A percentile compares a stretch with the other conserved stretches of the same genome.
Evolutionary conservation across 92 coral and sea anemone genomes (phyloP).

Genomic region (Desmophyllum pertusum): DNA sequence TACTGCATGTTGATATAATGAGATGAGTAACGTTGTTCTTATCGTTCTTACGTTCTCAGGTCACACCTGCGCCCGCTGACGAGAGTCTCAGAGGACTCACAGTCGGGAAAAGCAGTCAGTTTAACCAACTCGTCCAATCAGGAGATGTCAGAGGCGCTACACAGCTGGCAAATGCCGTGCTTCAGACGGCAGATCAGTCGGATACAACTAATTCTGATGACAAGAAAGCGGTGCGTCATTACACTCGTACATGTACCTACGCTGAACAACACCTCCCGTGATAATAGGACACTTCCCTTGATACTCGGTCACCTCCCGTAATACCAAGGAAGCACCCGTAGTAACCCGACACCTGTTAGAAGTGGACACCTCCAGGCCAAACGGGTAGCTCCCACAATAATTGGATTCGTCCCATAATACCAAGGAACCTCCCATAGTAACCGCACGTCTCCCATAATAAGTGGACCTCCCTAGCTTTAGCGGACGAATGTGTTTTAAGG

Average conservation of each 20-base stretch:
- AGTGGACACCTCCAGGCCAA: too few species aligned
- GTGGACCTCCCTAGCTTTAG: background rate
- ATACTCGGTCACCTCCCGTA: too few species aligned
- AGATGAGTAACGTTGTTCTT: background rate
- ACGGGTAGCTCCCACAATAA: too few species aligned
- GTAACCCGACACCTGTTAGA: too few species aligned
- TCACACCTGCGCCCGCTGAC: background rate
- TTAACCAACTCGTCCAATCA: conserved; percentile 55
- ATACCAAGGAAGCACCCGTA: too few species aligned
- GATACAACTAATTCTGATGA: background rate
- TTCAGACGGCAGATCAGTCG: conserved; percentile 36
- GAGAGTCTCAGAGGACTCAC: conserved; percentile 10
- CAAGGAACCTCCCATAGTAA: background rate
- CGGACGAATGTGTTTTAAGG: too few species aligned
- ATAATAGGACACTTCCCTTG: background rate
- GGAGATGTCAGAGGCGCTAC: conserved; percentile 72
- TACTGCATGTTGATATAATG: too few species aligned
- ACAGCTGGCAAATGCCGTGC: conserved; percentile 82
- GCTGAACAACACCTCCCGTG: background rate
- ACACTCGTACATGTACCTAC: background rate
- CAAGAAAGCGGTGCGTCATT: conserved; percentile 13
- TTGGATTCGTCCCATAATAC: background rate
- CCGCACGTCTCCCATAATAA: too few species aligned
- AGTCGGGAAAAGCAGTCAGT: conserved; percentile 62
- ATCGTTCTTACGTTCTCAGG: conserved; percentile 7